Base-by-base conservation (phyloP, 2,888 invertebrate genomes). In the Dorcus hopei region DNA sequence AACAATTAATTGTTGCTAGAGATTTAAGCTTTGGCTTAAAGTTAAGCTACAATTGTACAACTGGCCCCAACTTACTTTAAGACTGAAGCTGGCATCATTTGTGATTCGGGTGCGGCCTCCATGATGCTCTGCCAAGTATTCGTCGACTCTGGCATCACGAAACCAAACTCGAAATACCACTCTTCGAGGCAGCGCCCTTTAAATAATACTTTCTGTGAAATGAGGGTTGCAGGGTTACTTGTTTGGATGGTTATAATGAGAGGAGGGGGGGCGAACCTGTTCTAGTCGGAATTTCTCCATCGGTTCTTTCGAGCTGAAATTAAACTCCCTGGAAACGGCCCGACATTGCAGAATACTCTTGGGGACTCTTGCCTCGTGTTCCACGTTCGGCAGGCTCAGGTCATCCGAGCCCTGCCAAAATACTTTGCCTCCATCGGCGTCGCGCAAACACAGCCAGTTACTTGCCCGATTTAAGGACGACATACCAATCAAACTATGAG, bases 1-100 rank as follows among this genome's bases (percentile, higher is more conserved):
- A 14, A 14, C 14, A 14, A 14, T 14, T 14, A 14, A 14, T 14
- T 14, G 14, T 14, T 14, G 14, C 1, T 14, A 14, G 1, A 14
- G 1, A 1, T 14, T 14, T 1, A 14, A 14, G 14, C 14, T 14
- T 14, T 14, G 14, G 14, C 14, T 14, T 14, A 14, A 14, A 14
- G 14, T 14, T 14, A 14, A 14, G 14, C 14, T 14, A 1, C 1
- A 14, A 14, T 14, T 14, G 14, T 14, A 14, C 14, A 14, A 14
- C 14, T 14, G 1, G 14, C 14, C 14, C 14, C 14, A 19, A 19
- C 80, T 79, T 80, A 96, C 96, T 95, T 98, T 67, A 99, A 85
- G 62, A 98, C 88, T 78, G 93, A 93, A 4, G 98, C 97, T n/a
- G 99, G 98, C 95, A 99, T 97, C 98, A 99, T 99, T 81, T 99